Evolutionary conservation across 2,797 vertebrate genomes (phyloP).

Genomic region (Notolabrus celidotus): DNA sequence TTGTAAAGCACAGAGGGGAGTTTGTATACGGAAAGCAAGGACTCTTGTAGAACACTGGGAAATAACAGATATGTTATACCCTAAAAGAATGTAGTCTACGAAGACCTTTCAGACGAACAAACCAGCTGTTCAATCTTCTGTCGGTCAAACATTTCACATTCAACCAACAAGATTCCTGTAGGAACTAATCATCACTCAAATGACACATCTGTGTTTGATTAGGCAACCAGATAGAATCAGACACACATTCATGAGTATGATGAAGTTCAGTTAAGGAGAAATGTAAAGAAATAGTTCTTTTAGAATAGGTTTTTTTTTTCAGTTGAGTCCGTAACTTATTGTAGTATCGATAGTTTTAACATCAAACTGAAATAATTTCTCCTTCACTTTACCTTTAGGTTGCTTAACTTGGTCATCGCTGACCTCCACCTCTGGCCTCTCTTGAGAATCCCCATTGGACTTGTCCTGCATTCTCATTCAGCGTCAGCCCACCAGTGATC

Average conservation of each 20-base stretch:
- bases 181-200: constrained; percentile 1
- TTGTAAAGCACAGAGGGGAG: too few relatives aligned
- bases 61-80: neutral
- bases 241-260: neutral
- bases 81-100: neutral
- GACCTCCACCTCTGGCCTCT: constrained; percentile 23
- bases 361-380: neutral
- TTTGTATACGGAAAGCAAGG: too few relatives aligned
- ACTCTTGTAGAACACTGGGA: neutral
- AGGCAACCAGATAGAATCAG: constrained; percentile 14
- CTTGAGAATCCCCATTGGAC: constrained; percentile 15
- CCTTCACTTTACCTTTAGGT: constrained; percentile 60
- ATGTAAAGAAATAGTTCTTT: neutral
- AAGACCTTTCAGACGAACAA: neutral
- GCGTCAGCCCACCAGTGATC: constrained; percentile 2
- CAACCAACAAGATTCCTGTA: neutral
- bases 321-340: neutral
- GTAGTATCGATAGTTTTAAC: too few relatives aligned
- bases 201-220: neutral
- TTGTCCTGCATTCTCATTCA: constrained; percentile 54
- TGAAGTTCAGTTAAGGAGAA: neutral
- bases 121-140: neutral
- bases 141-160: neutral
- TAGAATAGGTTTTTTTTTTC: neutral
- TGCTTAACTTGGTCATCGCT: constrained; percentile 8